Evolutionary conservation across 1,140 invertebrate species (phyloP), one percentile per base, ranked within the genome.

Genomic region (Lethrus apterus): DNA sequence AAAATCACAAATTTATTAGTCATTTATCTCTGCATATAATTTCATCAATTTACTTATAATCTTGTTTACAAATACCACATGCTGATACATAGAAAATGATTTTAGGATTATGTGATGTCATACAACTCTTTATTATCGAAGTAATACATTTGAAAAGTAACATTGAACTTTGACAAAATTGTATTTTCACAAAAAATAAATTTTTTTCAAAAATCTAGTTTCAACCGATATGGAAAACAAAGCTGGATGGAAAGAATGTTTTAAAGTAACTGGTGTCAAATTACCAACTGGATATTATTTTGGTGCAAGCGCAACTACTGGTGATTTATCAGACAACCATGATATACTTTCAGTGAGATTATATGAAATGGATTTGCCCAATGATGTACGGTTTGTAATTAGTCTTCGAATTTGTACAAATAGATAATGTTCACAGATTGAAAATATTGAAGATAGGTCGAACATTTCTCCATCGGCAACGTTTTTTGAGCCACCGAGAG

Each of bases 261-360:
- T 99, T 58, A 76, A 76, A 34, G 93, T 97, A 0, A 75, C 83
- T 52, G 92, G 91, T 44, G 85, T 99, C 2, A 76, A 84, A 48
- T 71, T 99, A 11, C 97, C 97, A 0, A 94, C 93, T 8, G 90
- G 90, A 1, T 98, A 98, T 69, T 96, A 80, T 70, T 87, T 98
- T 68, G 97, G 97, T 29, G 71, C 94, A 9, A 86, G 90, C 0
- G 92, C 96, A 9, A 94, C 93, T 1, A 99, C 97, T 3, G 97
- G 97, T 5, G 93, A 98, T 68, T 70, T 99, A 34, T 88, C 84
- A 33, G 96, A 99, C 75, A 96, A 92, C 67, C 96, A 99, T 72
- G 95, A 99, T 66, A 80, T 99, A 48, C 76, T 96, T 38, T 84
- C 89, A 5, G 75, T 99, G 34, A 89, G 91, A 69, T 78, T 94